Conservation (phyloP, 2,888 invertebrate species). For the Beris morrisii region DNA sequence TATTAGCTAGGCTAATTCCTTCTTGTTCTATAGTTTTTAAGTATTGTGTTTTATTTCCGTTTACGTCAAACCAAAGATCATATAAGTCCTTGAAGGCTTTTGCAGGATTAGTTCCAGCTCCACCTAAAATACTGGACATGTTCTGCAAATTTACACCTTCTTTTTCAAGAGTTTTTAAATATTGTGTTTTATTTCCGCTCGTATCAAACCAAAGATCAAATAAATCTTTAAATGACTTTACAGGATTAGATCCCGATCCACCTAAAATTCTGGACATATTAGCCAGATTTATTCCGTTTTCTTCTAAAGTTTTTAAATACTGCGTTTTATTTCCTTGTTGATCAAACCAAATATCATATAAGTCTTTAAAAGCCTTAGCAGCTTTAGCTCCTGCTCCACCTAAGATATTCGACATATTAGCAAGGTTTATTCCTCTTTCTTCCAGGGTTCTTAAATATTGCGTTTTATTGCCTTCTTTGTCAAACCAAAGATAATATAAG, state of each 20-base stretch:
- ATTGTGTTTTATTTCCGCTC: conserved; percentile 16
- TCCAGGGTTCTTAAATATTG: background rate
- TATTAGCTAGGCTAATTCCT: too few relatives aligned
- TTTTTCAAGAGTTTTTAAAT: background rate
- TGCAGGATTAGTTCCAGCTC: conserved; percentile 39
- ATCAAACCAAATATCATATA: too few relatives aligned
- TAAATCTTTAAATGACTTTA: conserved; percentile 44
- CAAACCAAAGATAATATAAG: conserved; percentile 43
- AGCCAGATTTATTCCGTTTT: conserved; percentile 5
- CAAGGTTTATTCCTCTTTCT: too few relatives aligned
- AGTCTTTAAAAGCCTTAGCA: too few relatives aligned
- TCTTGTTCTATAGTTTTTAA: too few relatives aligned
- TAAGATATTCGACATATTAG: background rate
- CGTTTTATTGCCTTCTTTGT: conserved; percentile 26
- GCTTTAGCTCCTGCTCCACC: conserved; percentile 39
- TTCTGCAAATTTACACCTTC: too few relatives aligned
- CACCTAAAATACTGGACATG: background rate
- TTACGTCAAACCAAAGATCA: too few relatives aligned
- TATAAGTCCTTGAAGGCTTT: too few relatives aligned
- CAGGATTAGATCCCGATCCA: conserved; percentile 34
- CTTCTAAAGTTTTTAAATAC: too few relatives aligned
- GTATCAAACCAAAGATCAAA: conserved; percentile 43
- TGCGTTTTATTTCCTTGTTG: conserved; percentile 35
- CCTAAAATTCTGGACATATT: conserved; percentile 25
- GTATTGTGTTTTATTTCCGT: too few relatives aligned